These are phyloP conservation scores for Siphamia tubifer DNA, from an alignment of 2,113 vertebrate species.

Conservation along the genomic window DNA sequence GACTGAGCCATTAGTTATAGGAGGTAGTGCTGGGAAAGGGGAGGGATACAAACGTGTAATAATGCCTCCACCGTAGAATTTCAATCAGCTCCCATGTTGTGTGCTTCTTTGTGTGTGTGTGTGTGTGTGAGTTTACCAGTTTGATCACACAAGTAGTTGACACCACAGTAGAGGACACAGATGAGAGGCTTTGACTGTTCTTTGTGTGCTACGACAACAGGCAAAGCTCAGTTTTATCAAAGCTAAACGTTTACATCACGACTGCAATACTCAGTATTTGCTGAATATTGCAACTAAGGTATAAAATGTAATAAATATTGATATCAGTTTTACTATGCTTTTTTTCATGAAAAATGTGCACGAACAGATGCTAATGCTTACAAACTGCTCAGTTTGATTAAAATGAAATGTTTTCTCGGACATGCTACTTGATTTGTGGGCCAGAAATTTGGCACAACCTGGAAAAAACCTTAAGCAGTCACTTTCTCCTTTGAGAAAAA, in stretches of 20 bases:
- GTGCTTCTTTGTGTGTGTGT: slow-evolving; percentile 18
- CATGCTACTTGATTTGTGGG: slow-evolving; percentile 20
- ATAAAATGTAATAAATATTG: slow-evolving; percentile 18
- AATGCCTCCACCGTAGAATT: slow-evolving; percentile 74
- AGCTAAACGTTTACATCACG: not conserved
- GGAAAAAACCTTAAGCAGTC: not conserved
- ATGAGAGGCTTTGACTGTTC: slow-evolving; percentile 30
- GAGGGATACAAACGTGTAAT: slow-evolving; percentile 76
- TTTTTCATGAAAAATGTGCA: slow-evolving; percentile 33
- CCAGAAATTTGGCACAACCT: slow-evolving; percentile 10
- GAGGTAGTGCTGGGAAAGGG: slow-evolving; percentile 74
- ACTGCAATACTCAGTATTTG: not conserved
- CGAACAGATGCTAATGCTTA: slow-evolving; percentile 25
- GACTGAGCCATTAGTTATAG: slow-evolving; percentile 82
- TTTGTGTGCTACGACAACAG: slow-evolving; percentile 14
- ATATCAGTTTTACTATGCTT: slow-evolving; percentile 15
- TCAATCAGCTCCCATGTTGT: slow-evolving; percentile 68
- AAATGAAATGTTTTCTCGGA: slow-evolving; percentile 30
- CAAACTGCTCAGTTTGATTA: slow-evolving; percentile 19
- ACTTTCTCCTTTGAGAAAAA: not conserved
- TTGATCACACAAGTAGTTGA: slow-evolving; percentile 52
- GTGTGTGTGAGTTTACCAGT: slow-evolving; percentile 16
- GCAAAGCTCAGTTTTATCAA: not conserved
- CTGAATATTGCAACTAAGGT: slow-evolving; percentile 20
- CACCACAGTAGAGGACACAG: slow-evolving; percentile 52